These are phyloP conservation scores for Lanius ludovicianus DNA, from an alignment of 2,113 vertebrate species.

Conservation along the genomic window DNA sequence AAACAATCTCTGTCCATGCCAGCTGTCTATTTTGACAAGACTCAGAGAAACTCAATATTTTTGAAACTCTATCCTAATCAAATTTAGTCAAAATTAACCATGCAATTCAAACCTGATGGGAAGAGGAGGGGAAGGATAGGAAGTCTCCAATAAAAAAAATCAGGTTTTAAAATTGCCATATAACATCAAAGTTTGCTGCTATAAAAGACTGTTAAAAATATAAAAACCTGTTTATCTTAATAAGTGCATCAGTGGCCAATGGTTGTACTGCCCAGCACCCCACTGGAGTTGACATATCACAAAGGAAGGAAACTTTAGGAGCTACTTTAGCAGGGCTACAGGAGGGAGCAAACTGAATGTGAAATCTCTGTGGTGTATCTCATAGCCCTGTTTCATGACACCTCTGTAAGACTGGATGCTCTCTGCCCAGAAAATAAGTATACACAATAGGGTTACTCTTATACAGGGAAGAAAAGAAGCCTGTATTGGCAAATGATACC, in stretches of 20 bases:
- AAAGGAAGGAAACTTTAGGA: background rate
- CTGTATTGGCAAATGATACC: background rate
- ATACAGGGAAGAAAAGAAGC: background rate
- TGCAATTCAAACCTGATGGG: background rate
- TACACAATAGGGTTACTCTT: background rate
- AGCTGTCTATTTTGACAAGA: background rate
- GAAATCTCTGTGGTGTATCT: background rate
- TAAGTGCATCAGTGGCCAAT: background rate
- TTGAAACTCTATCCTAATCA: background rate
- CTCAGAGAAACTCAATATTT: background rate
- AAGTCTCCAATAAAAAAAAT: background rate
- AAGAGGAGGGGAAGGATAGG: background rate
- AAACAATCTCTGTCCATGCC: background rate
- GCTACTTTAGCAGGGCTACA: background rate
- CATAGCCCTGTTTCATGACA: background rate
- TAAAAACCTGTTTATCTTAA: background rate
- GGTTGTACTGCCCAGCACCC: background rate
- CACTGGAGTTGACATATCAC: background rate
- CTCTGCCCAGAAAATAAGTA: background rate
- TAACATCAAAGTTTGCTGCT: background rate
- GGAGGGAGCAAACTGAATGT: background rate
- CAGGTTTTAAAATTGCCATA: background rate
- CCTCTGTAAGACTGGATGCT: background rate
- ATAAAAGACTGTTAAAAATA: background rate
- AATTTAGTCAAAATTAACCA: background rate